phyloP scores from a whole-genome alignment of 1,140 invertebrate species.

The Arctopsyche grandis region DNA sequence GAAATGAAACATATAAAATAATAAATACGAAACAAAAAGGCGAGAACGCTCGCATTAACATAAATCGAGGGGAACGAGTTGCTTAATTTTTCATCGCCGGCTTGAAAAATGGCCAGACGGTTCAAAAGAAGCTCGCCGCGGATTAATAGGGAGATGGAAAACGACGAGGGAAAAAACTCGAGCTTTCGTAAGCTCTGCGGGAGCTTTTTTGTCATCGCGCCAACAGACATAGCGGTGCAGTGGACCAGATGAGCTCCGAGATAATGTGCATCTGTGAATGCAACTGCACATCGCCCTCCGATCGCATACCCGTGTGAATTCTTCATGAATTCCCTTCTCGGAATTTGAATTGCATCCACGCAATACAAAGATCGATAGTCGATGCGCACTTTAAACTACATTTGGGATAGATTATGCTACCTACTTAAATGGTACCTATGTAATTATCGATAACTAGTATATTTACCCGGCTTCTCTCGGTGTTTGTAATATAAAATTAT shows the following conservation, averaged over 20 bases:
- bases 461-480: too few species aligned
- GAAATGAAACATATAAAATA: conserved; percentile 7
- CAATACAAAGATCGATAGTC: too few species aligned
- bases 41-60: conserved; percentile 20
- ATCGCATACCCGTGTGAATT: neutral
- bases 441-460: too few species aligned
- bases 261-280: conserved; percentile 5
- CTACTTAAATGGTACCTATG: too few species aligned
- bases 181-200: neutral
- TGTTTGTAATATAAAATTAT: too few species aligned
- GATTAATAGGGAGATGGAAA: neutral
- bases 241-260: neutral
- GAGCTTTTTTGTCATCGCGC: conserved; percentile 35
- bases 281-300: neutral
- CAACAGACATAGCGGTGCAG: conserved; percentile 6
- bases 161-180: neutral
- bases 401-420: too few species aligned
- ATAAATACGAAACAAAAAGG: conserved; percentile 8
- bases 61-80: conserved; percentile 32
- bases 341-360: too few species aligned
- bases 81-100: conserved; percentile 46
- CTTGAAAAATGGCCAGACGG: conserved; percentile 16
- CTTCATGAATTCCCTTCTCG: neutral
- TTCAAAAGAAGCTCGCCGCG: conserved; percentile 19
- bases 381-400: too few species aligned